Evolutionary conservation across 2,888 invertebrate genomes (phyloP), one percentile per base, ranked within the genome.

Genomic region (Andricus curvator): DNA sequence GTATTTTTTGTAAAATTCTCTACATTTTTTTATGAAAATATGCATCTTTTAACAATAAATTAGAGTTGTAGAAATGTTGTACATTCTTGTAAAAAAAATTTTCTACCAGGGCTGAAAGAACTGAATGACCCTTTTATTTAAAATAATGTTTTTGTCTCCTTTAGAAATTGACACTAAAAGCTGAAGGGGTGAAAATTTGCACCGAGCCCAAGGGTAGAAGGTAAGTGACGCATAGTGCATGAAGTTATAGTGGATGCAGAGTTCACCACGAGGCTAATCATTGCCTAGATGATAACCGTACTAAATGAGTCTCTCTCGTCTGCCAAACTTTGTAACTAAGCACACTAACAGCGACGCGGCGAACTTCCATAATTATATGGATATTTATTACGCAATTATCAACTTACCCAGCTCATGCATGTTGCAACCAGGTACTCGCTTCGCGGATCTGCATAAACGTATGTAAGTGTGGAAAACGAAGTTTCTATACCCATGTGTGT

Each of bases 341-440:
- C 78, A 51, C 64, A 78, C 65, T 66, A 65, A 64, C 29, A 25
- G 44, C 78, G 48, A 56, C 66, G 29, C 66, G 70, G 78, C 82
- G 17, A 85, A 83, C 80, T 85, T 85, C 81, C 81, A 68, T 84
- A 85, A 85, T 85, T 85, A 84, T 56, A 74, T 80, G 84, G 82
- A 84, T 84, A 85, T 84, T 85, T 84, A 84, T 85, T 82, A 84
- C 83, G 81, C 82, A 84, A 84, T 85, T 85, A 84, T 78, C 77
- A 82, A 84, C 80, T 81, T 81, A 51, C 33, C 56, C 41, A 56
- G 67, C 20, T 68, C 25, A 67, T 70, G 51, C 67, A 78, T 48
- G 37, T 37, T 56, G 74, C 74, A 48, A 51, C 70, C 25, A 29
- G 51, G 20, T 70, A 70, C 29, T 29, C 13, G 9, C 11, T n/a